These are phyloP conservation scores for Linnaemya tessellans DNA, from an alignment of 2,888 invertebrate species.

Conservation along the genomic window DNA sequence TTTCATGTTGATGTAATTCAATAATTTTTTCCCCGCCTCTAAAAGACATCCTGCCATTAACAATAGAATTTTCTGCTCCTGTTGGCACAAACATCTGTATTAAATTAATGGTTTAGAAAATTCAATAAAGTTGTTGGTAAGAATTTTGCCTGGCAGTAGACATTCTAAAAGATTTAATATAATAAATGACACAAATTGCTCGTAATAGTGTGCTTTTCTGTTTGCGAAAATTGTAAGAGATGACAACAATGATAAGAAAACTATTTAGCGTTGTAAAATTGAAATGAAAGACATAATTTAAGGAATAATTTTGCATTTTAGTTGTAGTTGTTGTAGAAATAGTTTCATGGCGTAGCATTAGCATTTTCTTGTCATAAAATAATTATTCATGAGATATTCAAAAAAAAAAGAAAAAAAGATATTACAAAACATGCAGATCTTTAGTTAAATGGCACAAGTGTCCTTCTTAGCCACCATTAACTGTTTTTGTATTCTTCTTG, in stretches of 20 bases:
- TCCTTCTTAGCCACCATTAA: slow-evolving; percentile 56
- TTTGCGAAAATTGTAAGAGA: slow-evolving; percentile 5
- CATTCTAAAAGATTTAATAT: slow-evolving; percentile 3
- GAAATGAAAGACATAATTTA: slow-evolving; percentile 19
- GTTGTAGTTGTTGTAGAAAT: not conserved
- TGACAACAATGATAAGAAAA: slow-evolving; percentile 3
- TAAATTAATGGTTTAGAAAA: slow-evolving; percentile 54
- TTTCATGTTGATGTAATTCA: slow-evolving; percentile 16
- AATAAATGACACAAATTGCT: slow-evolving; percentile 42
- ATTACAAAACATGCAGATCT: slow-evolving; percentile 33
- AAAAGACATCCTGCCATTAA: not conserved
- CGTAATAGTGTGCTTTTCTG: not conserved
- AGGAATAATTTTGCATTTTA: slow-evolving; percentile 29
- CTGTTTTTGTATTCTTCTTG: slow-evolving; percentile 3
- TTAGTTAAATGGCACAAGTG: slow-evolving; percentile 62
- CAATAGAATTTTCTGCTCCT: slow-evolving; percentile 33
- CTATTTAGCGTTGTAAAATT: not conserved
- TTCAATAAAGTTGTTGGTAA: slow-evolving; percentile 21
- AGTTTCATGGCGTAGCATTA: slow-evolving; percentile 37
- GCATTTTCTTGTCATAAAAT: slow-evolving; percentile 64
- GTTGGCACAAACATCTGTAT: slow-evolving; percentile 27
- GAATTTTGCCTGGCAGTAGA: not conserved
- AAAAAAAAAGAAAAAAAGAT: not conserved
- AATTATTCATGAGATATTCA: slow-evolving; percentile 63
- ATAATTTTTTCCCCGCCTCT: not conserved